Percentiles rank a stretch among this genome's conserved stretches.
These are phyloP conservation scores for Pimpla rufipes DNA, from an alignment of 2,888 invertebrate species.

Conservation along the genomic window DNA sequence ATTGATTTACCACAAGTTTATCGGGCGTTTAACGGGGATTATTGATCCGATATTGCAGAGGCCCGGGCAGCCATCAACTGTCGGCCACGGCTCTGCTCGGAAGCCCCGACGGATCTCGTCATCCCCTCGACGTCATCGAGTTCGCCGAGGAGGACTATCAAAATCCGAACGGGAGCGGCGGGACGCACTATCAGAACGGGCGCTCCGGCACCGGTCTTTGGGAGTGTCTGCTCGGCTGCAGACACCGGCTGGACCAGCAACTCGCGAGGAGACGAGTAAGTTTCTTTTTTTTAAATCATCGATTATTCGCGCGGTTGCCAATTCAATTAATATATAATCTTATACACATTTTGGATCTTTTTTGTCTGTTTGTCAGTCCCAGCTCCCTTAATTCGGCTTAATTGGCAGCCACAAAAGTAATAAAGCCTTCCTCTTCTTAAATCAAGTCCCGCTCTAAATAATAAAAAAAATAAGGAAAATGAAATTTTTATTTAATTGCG, in stretches of 20 bases:
- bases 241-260: constrained; percentile 92
- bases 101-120: constrained; percentile 93
- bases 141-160: constrained; percentile 88
- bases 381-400: no score
- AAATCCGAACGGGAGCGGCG: constrained; percentile 81
- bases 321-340: no score
- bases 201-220: constrained; percentile 87
- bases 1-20: constrained; percentile 21
- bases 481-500: no score
- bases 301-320: no score
- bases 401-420: no score
- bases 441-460: no score
- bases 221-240: constrained; percentile 92
- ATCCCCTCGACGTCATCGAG: constrained; percentile 90
- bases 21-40: constrained; percentile 8
- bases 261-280: constrained; percentile 92
- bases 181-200: constrained; percentile 84
- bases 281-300: no score
- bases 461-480: no score
- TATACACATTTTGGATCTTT: no score
- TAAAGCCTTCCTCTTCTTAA: no score
- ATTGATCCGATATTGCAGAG: constrained; percentile 85
- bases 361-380: no score
- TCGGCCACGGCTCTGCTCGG: constrained; percentile 93
- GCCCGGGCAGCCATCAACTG: constrained; percentile 92